Base-by-base conservation (phyloP, 2,888 invertebrate species). In the Formica aserva region DNA sequence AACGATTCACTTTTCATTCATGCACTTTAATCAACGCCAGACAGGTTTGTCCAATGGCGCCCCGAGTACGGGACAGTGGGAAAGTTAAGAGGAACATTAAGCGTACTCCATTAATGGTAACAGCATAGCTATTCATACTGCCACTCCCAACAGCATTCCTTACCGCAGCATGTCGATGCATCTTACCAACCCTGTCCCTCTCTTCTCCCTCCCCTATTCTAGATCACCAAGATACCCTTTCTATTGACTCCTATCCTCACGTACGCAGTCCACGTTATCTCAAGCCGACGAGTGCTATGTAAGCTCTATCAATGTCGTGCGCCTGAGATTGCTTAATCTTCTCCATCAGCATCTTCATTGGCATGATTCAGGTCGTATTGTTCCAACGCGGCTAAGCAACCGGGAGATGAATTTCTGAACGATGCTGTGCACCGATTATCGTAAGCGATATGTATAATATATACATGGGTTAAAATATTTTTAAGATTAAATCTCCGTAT, bases 91-190 rank as follows among this genome's bases (percentile, higher is more conserved):
- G 82, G 77, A 38, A 75, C 62, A 78, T 82, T 86, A 86, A 76
- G 55, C 83, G 84, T 78, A 69, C 72, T 84, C 90, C 88, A 89
- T 91, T 91, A 91, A 88, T 87, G 87, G 85, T 89, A 90, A 90
- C 88, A 87, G 88, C 88, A 76, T 83, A 86, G 83, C 85, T 87
- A 91, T 89, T 87, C 87, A 91, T 89, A 89, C 62, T 72, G 85
- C 67, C 84, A 69, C 82, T 45, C 82, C 67, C 76, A 82, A 84
- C 66, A 65, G 77, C 74, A 66, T 76, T 78, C 83, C 62, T 76
- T 71, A 69, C 66, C 69, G 32, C 67, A 60, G 38, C 84, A 52
- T 52, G 22, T 65, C 71, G 65, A 76, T 71, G 76, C 66, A 71
- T 84, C 82, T 84, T 82, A 67, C 13, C 48, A 55, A 48, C 48